Conservation (phyloP, 2,113 vertebrate genomes). For the Gracilinanus agilis region DNA sequence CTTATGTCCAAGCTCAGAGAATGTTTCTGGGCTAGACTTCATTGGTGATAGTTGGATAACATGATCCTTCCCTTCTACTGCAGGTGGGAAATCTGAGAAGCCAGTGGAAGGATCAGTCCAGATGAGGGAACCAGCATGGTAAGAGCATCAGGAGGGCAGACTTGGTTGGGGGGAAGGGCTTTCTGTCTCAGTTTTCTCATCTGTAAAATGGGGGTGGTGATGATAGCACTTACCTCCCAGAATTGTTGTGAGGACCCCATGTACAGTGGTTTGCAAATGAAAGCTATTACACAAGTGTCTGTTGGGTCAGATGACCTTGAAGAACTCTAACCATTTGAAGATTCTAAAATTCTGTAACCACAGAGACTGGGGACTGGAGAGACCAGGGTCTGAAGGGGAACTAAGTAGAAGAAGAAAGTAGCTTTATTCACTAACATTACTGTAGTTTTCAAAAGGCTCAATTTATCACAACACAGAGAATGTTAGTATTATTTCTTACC, state of each 20-base stretch:
- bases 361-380: neutral
- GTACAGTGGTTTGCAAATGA: neutral
- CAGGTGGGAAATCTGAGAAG: neutral
- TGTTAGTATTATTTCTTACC: neutral
- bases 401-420: neutral
- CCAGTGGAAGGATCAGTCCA: neutral
- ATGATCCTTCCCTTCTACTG: neutral
- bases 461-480: neutral
- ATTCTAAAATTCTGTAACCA: neutral
- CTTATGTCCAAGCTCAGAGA: neutral
- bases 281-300: neutral
- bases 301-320: neutral
- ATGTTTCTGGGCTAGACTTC: neutral
- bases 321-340: neutral
- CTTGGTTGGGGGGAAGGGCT: neutral
- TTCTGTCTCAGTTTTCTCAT: neutral
- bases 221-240: neutral
- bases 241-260: neutral
- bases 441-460: neutral
- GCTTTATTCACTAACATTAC: neutral
- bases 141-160: neutral
- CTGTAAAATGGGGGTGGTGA: neutral
- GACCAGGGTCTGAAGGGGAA: neutral
- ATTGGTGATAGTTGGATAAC: neutral
- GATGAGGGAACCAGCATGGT: neutral